A percentile compares a stretch with the other conserved stretches of the same genome.
These are phyloP conservation scores for Tromatobia lineatoria DNA, from an alignment of 2,888 invertebrate genomes.

Conservation along the genomic window DNA sequence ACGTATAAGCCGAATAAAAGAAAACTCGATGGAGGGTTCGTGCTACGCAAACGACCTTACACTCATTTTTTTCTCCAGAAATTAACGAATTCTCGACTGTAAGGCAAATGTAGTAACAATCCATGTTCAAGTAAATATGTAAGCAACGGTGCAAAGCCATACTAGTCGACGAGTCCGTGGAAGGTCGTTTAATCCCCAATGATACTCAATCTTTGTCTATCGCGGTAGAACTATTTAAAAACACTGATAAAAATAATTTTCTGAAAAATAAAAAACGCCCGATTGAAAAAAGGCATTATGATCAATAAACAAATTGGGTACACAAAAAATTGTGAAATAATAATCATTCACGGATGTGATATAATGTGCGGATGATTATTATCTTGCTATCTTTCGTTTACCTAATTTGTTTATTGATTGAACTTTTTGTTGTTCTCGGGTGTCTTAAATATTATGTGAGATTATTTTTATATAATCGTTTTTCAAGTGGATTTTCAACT, in stretches of 20 bases:
- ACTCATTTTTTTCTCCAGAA: neutral
- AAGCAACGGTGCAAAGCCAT: slow-evolving; percentile 14
- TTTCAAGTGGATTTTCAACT: no score
- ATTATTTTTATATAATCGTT: no score
- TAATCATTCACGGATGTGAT: no score
- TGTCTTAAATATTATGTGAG: no score
- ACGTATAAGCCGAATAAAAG: neutral
- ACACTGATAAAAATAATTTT: neutral
- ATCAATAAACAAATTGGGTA: no score
- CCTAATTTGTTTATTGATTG: no score
- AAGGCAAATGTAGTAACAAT: slow-evolving; percentile 11
- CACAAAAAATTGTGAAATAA: no score
- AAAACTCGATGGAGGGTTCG: neutral
- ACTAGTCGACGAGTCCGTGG: neutral
- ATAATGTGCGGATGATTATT: no score
- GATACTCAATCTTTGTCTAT: slow-evolving; percentile 1
- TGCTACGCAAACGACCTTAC: neutral
- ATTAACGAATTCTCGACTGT: neutral
- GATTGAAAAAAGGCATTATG: no score
- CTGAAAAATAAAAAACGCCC: no score
- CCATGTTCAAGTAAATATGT: slow-evolving; percentile 17
- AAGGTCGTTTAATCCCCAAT: neutral
- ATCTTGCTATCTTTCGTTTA: no score
- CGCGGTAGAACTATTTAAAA: neutral
- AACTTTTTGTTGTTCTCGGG: no score